Evolutionary conservation across 2,113 vertebrate genomes (phyloP).

Genomic region (Cyanoderma ruficeps): DNA sequence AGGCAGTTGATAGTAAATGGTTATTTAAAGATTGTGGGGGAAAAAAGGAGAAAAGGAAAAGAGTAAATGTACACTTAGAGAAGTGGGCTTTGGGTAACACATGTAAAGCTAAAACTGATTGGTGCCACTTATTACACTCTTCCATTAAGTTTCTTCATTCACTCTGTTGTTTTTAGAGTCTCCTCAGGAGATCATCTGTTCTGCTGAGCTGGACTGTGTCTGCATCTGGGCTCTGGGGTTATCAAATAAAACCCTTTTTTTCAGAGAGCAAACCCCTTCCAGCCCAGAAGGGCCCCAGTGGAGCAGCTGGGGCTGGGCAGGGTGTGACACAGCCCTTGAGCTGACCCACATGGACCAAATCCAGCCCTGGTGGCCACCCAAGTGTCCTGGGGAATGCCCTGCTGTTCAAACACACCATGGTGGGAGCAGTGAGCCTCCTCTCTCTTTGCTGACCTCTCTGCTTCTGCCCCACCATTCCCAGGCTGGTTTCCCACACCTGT

Average conservation of each 20-base stretch:
- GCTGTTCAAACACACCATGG: accelerated
- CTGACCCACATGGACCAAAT: background rate
- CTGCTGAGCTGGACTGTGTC: background rate
- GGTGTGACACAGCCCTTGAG: background rate
- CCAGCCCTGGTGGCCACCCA: background rate
- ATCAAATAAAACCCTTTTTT: background rate
- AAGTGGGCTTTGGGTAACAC: background rate
- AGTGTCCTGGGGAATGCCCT: background rate
- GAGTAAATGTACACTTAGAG: background rate
- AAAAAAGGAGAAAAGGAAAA: background rate
- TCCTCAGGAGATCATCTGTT: background rate
- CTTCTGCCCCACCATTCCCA: background rate
- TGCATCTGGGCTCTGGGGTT: background rate
- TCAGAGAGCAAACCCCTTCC: background rate
- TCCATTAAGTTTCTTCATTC: background rate
- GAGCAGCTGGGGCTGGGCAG: background rate
- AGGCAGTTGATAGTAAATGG: background rate
- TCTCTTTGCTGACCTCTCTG: background rate
- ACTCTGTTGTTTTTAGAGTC: background rate
- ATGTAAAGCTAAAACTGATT: background rate
- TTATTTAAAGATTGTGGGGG: background rate
- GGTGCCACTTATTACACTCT: background rate
- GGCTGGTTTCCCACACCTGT: background rate
- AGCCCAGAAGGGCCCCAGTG: background rate
- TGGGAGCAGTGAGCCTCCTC: background rate